Conservation (phyloP, 2,797 vertebrate genomes). For the Xyrichtys novacula region DNA sequence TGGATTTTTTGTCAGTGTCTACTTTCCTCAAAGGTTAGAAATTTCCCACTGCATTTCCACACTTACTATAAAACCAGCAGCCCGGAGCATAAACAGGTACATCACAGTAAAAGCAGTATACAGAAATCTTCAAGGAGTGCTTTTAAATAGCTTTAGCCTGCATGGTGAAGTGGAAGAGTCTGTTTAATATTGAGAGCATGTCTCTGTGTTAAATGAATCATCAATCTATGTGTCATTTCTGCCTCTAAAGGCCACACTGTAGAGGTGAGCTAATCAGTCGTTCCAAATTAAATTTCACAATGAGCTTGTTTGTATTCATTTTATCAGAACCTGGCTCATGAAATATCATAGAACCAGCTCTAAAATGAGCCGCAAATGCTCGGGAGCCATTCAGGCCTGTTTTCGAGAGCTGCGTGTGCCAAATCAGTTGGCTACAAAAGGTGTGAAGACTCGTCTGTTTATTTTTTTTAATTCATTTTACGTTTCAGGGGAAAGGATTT, state of each 20-base stretch:
- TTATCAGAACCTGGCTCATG: slow-evolving; percentile 26
- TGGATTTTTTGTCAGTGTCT: slow-evolving; percentile 7
- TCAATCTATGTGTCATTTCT: slow-evolving; percentile 60
- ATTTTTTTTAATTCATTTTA: neutral
- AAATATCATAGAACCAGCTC: slow-evolving; percentile 16
- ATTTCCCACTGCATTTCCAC: slow-evolving; percentile 26
- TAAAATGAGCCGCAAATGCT: neutral
- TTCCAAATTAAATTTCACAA: slow-evolving; percentile 46
- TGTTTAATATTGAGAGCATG: slow-evolving; percentile 52
- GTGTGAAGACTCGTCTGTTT: neutral
- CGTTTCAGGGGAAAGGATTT: neutral
- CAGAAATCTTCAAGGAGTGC: slow-evolving; percentile 10
- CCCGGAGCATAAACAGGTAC: slow-evolving; percentile 35
- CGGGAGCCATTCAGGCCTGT: slow-evolving; percentile 2
- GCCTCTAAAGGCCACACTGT: slow-evolving; percentile 46
- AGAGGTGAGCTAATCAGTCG: slow-evolving; percentile 54
- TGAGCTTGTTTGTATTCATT: slow-evolving; percentile 58
- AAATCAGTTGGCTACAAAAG: slow-evolving; percentile 25
- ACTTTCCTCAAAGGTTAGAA: slow-evolving; percentile 15
- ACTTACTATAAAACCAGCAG: slow-evolving; percentile 15
- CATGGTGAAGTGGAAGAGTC: slow-evolving; percentile 25
- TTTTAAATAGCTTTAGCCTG: slow-evolving; percentile 31
- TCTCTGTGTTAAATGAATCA: slow-evolving; percentile 54
- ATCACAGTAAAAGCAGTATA: neutral
- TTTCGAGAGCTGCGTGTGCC: neutral